Evolutionary conservation across 2,888 invertebrate species (phyloP).

Genomic region (Strigamia crassipes): DNA sequence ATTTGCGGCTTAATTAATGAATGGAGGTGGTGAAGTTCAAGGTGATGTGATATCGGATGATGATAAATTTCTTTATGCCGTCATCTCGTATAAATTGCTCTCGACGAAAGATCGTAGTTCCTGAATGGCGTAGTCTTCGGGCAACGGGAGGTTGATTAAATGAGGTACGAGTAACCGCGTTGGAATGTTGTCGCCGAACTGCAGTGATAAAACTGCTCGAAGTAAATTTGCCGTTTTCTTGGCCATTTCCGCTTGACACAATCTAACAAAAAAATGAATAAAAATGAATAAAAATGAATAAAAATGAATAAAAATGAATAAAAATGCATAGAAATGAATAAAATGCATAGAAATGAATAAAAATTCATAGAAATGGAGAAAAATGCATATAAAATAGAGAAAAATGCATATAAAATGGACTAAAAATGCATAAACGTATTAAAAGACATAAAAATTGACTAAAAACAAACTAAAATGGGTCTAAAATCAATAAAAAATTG

Average conservation of each 20-base stretch:
- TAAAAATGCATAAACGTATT: too few relatives aligned
- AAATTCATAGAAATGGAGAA: not conserved
- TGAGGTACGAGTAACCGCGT: constrained; percentile 61
- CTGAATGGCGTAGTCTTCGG: constrained; percentile 66
- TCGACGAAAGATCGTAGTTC: constrained; percentile 59
- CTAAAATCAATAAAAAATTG: too few relatives aligned
- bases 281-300: not conserved
- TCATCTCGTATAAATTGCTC: constrained; percentile 55
- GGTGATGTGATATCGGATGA: not conserved
- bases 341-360: not conserved
- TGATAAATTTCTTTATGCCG: constrained; percentile 27
- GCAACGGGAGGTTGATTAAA: constrained; percentile 64
- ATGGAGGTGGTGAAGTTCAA: not conserved
- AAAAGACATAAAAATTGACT: too few relatives aligned
- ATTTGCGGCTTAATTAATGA: not conserved
- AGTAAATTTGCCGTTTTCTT: constrained; percentile 64
- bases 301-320: not conserved
- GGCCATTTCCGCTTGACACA: constrained; percentile 67
- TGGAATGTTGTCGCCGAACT: constrained; percentile 56
- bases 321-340: too few relatives aligned
- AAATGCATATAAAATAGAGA: too few relatives aligned
- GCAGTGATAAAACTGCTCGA: constrained; percentile 59
- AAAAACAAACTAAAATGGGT: too few relatives aligned
- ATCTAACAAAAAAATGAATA: constrained; percentile 53
- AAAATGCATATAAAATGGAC: too few relatives aligned